Evolutionary conservation across 2,888 invertebrate species (phyloP).

Genomic region (Rapana venosa): DNA sequence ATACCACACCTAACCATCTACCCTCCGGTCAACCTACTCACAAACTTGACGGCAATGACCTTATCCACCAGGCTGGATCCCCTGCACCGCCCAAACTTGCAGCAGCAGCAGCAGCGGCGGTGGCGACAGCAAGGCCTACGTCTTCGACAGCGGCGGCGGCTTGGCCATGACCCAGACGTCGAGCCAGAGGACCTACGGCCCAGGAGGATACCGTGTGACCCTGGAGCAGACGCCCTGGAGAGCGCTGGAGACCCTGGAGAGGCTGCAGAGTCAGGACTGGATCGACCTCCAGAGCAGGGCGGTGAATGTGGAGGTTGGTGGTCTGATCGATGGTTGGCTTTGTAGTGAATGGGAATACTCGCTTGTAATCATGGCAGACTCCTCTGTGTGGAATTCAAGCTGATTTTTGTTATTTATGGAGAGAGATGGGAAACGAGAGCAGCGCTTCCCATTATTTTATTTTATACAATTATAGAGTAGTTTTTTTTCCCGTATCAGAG

Average conservation of each 20-base stretch:
- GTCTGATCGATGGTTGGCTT: too few relatives aligned
- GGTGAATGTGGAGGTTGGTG: constrained; percentile 48
- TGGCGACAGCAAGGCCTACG: constrained; percentile 6
- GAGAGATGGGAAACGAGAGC: too few relatives aligned
- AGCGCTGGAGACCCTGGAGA: constrained; percentile 36
- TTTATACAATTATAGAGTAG: too few relatives aligned
- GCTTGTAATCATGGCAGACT: too few relatives aligned
- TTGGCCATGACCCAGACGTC: constrained; percentile 41
- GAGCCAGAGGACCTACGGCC: constrained; percentile 43
- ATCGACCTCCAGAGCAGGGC: constrained; percentile 54
- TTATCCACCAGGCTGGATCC: not conserved
- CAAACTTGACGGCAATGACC: too few relatives aligned
- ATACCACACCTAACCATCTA: too few relatives aligned
- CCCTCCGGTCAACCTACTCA: too few relatives aligned
- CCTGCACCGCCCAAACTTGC: not conserved
- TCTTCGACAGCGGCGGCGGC: constrained; percentile 14
- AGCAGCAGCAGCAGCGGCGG: not conserved
- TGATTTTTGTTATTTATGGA: too few relatives aligned
- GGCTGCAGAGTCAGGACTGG: constrained; percentile 50
- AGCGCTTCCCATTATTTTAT: too few relatives aligned
- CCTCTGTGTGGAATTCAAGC: too few relatives aligned
- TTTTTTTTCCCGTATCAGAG: too few relatives aligned
- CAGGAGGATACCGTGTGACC: constrained; percentile 50
- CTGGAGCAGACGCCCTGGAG: constrained; percentile 43
- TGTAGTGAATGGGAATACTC: too few relatives aligned